phyloP scores from a whole-genome alignment of 2,888 invertebrate genomes.

The Seladonia tumulorum region DNA sequence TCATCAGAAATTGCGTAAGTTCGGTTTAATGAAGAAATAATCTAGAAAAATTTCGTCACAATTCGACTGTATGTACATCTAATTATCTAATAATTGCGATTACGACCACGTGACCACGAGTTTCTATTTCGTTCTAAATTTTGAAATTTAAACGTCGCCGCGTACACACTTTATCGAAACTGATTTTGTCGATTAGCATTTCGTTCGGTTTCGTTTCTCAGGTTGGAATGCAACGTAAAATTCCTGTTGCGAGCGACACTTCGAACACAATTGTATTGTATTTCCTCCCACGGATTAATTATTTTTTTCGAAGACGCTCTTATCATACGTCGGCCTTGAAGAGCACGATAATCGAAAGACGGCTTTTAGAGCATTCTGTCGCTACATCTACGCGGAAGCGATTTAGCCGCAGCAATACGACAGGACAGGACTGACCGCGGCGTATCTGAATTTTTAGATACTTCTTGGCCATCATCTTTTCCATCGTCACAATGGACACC shows the following conservation, averaged over 20 bases:
- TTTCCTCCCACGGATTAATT: not conserved
- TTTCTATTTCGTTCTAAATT: not conserved
- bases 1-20: slow-evolving; percentile 25
- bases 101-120: not conserved
- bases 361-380: slow-evolving; percentile 27
- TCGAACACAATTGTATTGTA: not conserved
- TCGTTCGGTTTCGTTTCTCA: not conserved
- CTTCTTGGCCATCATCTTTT: slow-evolving; percentile 13
- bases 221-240: not conserved
- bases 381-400: slow-evolving; percentile 29
- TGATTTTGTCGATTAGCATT: not conserved
- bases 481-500: slow-evolving; percentile 85
- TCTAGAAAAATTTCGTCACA: slow-evolving; percentile 6
- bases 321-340: slow-evolving; percentile 42
- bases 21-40: slow-evolving; percentile 8
- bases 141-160: not conserved
- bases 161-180: not conserved
- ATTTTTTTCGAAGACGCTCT: slow-evolving; percentile 14
- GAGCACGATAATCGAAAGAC: slow-evolving; percentile 15
- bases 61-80: not conserved
- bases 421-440: slow-evolving; percentile 1
- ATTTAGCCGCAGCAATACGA: not conserved
- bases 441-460: slow-evolving; percentile 38
- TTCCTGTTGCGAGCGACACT: not conserved
- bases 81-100: not conserved